phyloP scores from a whole-genome alignment of 2,888 invertebrate genomes.

The Epiblema foenella region DNA sequence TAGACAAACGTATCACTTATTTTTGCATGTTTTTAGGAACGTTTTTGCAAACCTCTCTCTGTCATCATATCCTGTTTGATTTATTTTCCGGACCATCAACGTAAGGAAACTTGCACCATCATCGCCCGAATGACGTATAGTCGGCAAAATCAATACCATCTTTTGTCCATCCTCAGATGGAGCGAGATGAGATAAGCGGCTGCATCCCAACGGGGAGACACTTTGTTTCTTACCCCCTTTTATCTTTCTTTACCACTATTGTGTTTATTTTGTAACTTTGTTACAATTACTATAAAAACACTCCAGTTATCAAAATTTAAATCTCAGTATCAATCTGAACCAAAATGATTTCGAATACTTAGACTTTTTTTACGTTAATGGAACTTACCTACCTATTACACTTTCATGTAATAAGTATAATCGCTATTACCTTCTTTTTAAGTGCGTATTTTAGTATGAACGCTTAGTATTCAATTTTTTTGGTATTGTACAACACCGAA shows the following conservation, averaged over 20 bases:
- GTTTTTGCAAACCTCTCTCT: no score
- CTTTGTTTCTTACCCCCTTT: constrained; percentile 57
- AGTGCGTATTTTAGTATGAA: no score
- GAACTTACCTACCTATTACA: no score
- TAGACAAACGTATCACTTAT: neutral
- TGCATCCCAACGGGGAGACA: constrained; percentile 64
- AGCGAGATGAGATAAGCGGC: constrained; percentile 65
- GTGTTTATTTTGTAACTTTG: neutral
- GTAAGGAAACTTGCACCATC: constrained; percentile 52
- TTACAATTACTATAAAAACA: neutral
- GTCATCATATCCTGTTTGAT: neutral
- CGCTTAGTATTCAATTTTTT: neutral
- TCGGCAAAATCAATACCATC: constrained; percentile 77
- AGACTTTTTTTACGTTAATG: no score
- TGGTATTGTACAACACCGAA: neutral
- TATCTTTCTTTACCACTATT: constrained; percentile 54
- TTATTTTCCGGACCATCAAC: neutral
- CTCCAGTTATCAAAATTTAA: neutral
- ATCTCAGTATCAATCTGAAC: no score
- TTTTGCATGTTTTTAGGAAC: no score
- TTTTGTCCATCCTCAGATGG: constrained; percentile 78
- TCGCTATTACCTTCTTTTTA: neutral
- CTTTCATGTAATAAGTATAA: no score
- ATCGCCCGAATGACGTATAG: constrained; percentile 54
- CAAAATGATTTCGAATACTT: no score